Evolutionary conservation across 2,888 invertebrate species (phyloP).

Genomic region (Sclerodermus sp.): DNA sequence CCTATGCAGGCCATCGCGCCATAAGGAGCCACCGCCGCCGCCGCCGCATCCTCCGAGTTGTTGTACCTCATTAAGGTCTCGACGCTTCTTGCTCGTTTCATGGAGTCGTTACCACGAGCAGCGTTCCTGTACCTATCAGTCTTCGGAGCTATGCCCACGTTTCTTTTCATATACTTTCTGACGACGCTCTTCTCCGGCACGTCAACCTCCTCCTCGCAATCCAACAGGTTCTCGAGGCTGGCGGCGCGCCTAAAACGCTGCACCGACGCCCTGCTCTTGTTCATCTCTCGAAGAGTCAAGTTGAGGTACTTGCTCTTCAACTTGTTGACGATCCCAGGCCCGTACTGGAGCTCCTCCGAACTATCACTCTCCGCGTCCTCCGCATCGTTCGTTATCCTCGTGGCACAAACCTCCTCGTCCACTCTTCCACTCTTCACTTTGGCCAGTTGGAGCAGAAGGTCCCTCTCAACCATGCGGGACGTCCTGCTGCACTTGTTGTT

Average conservation of each 20-base stretch:
- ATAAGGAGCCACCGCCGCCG: slow-evolving; percentile 1
- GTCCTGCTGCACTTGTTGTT: slow-evolving; percentile 12
- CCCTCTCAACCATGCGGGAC: slow-evolving; percentile 6
- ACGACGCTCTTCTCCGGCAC: slow-evolving; percentile 34
- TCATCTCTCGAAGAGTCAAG: slow-evolving; percentile 75
- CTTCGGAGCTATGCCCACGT: slow-evolving; percentile 26
- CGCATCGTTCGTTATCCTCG: slow-evolving; percentile 3
- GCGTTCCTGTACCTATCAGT: slow-evolving; percentile 60
- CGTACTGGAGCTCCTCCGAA: slow-evolving; percentile 83
- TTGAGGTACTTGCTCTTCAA: slow-evolving; percentile 85
- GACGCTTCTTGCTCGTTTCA: slow-evolving; percentile 84
- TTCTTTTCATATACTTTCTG: slow-evolving; percentile 43
- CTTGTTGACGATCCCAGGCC: slow-evolving; percentile 88
- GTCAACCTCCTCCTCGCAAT: slow-evolving; percentile 62
- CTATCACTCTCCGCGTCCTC: slow-evolving; percentile 62
- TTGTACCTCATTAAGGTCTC: slow-evolving; percentile 77
- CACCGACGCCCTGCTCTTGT: slow-evolving; percentile 68
- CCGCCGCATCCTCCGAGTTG: slow-evolving; percentile 32
- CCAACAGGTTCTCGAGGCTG: slow-evolving; percentile 82
- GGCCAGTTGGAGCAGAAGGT: slow-evolving; percentile 16
- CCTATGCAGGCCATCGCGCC: background rate
- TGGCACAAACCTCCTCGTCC: background rate
- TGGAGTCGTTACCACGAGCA: slow-evolving; percentile 65
- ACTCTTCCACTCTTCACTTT: slow-evolving; percentile 14
- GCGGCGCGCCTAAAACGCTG: slow-evolving; percentile 75